A percentile compares a stretch with the other conserved stretches of the same genome.
Conservation (phyloP, 2,888 invertebrate species). For the Escarpia spicata region DNA sequence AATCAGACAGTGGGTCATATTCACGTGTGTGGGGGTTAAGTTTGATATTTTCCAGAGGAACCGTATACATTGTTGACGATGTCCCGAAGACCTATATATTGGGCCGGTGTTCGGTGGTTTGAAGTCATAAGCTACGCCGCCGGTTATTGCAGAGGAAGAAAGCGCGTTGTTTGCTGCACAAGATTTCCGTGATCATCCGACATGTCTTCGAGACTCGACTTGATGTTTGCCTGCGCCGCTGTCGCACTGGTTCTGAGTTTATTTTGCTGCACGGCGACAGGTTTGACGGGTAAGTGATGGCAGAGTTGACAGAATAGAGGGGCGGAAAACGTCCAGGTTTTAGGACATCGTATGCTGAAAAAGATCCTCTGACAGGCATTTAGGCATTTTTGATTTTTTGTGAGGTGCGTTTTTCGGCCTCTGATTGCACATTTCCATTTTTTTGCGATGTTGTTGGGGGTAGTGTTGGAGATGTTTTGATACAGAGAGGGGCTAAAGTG, state of each 20-base stretch:
- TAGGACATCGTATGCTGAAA: too few relatives aligned
- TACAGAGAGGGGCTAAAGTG: too few relatives aligned
- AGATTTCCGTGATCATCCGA: background rate
- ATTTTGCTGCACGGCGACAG: background rate
- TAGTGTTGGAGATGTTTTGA: too few relatives aligned
- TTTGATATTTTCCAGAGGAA: background rate
- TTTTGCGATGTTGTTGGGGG: too few relatives aligned
- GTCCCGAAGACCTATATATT: background rate
- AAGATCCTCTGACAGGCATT: too few relatives aligned
- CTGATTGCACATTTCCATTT: too few relatives aligned
- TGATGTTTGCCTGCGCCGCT: background rate
- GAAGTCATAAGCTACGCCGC: background rate
- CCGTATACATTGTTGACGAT: background rate
- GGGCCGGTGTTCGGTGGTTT: background rate
- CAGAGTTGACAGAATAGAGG: too few relatives aligned
- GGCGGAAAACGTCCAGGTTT: too few relatives aligned
- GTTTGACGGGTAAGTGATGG: background rate
- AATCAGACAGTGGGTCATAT: background rate
- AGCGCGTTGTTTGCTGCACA: background rate
- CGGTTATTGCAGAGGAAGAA: background rate
- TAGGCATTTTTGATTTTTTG: too few relatives aligned
- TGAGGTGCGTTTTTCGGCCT: too few relatives aligned
- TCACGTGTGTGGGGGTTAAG: background rate
- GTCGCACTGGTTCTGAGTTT: background rate
- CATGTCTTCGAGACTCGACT: background rate